These are phyloP conservation scores for Tubiluchus corallicola DNA, from an alignment of 2,888 invertebrate genomes.

Conservation along the genomic window DNA sequence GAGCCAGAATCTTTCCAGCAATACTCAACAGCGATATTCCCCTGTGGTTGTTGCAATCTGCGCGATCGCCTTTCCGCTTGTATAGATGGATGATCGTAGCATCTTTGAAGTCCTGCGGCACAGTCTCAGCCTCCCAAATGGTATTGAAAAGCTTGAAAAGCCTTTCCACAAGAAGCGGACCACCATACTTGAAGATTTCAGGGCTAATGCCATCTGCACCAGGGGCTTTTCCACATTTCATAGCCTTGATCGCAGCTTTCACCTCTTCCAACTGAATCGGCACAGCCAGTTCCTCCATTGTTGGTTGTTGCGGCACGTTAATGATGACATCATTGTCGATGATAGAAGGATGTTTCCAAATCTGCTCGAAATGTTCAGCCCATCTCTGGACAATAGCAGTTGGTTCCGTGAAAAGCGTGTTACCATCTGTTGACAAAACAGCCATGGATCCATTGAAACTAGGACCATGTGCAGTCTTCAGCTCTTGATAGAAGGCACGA, in stretches of 20 bases:
- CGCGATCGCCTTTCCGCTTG: slow-evolving; percentile 8
- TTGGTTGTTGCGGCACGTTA: slow-evolving; percentile 5
- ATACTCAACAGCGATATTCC: slow-evolving; percentile 12
- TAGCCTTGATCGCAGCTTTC: no score
- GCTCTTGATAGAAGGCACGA: slow-evolving; percentile 10
- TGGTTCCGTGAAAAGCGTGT: slow-evolving; percentile 10
- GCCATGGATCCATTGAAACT: slow-evolving; percentile 9
- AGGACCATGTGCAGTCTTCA: slow-evolving; percentile 11
- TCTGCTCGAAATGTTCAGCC: slow-evolving; percentile 12
- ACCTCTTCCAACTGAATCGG: no score
- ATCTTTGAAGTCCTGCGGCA: slow-evolving; percentile 14
- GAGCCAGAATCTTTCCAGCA: slow-evolving; percentile 12
- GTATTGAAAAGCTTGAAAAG: slow-evolving; percentile 4
- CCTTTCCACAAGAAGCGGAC: background rate
- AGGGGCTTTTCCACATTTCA: slow-evolving; percentile 6
- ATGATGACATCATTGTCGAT: slow-evolving; percentile 11
- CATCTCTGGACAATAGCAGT: slow-evolving; percentile 11
- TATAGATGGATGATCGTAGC: slow-evolving; percentile 12
- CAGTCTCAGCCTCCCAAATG: slow-evolving; percentile 6
- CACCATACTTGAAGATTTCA: slow-evolving; percentile 11
- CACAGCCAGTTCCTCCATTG: background rate
- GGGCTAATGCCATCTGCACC: slow-evolving; percentile 12
- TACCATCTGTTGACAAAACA: slow-evolving; percentile 10
- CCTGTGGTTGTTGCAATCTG: slow-evolving; percentile 11
- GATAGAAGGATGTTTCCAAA: slow-evolving; percentile 11